phyloP scores from a whole-genome alignment of 2,888 invertebrate species.

The Hipparchia semele region DNA sequence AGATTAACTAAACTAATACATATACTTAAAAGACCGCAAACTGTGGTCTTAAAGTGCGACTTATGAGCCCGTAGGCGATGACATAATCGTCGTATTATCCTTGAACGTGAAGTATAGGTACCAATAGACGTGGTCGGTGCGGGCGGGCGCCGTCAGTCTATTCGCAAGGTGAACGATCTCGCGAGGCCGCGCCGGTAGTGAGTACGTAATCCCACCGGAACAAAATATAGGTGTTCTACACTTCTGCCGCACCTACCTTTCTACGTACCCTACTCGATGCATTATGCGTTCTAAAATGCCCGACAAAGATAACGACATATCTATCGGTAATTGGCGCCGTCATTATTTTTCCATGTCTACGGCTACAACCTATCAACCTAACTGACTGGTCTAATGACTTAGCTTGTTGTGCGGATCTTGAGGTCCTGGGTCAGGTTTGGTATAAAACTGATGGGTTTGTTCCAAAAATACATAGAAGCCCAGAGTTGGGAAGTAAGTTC shows the following conservation, averaged over 20 bases:
- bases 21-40: slow-evolving; percentile 8
- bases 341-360: neutral
- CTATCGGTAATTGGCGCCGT: slow-evolving; percentile 32
- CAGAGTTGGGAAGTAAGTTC: too few relatives aligned
- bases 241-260: slow-evolving; percentile 36
- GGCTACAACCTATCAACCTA: too few relatives aligned
- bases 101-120: slow-evolving; percentile 65
- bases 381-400: too few relatives aligned
- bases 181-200: slow-evolving; percentile 64
- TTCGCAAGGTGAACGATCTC: slow-evolving; percentile 75
- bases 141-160: slow-evolving; percentile 52
- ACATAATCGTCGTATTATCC: slow-evolving; percentile 66
- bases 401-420: too few relatives aligned
- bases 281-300: slow-evolving; percentile 43
- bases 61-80: slow-evolving; percentile 50
- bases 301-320: slow-evolving; percentile 45
- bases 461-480: too few relatives aligned
- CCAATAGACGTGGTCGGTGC: slow-evolving; percentile 57
- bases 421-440: too few relatives aligned
- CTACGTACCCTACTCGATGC: slow-evolving; percentile 30
- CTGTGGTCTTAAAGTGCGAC: slow-evolving; percentile 22
- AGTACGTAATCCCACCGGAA: slow-evolving; percentile 46
- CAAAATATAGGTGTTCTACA: slow-evolving; percentile 44
- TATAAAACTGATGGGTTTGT: too few relatives aligned
- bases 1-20: too few relatives aligned